A percentile compares a stretch with the other conserved stretches of the same genome.
phyloP scores from a whole-genome alignment of 2,113 vertebrate genomes.

The Thinocorus orbignyianus region DNA sequence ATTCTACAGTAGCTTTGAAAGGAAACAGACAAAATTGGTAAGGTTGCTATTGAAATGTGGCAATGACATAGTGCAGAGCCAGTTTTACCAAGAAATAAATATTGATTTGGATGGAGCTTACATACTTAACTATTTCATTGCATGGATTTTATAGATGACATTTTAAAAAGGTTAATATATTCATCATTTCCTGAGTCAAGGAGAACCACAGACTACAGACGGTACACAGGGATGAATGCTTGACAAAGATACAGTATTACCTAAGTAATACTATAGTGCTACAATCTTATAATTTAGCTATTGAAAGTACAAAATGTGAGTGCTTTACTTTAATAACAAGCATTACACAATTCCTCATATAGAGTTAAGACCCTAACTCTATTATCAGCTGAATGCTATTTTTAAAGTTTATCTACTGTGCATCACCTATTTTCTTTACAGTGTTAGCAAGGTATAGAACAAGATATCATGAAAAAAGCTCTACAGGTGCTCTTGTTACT shows the following conservation, averaged over 20 bases:
- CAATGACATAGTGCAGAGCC: not conserved
- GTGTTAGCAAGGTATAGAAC: not conserved
- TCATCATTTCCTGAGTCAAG: not conserved
- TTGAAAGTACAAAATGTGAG: not conserved
- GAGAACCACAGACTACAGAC: not conserved
- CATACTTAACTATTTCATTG: conserved; percentile 33
- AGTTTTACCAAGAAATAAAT: not conserved
- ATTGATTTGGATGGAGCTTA: not conserved
- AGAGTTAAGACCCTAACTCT: not conserved
- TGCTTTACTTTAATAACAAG: not conserved
- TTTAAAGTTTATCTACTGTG: not conserved
- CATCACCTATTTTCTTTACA: not conserved
- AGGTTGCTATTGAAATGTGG: not conserved
- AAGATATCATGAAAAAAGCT: not conserved
- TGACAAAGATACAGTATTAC: not conserved
- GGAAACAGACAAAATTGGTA: not conserved
- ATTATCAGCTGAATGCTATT: not conserved
- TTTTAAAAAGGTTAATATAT: conserved; percentile 41
- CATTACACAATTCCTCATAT: not conserved
- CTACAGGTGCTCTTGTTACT: not conserved
- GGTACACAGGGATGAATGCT: not conserved
- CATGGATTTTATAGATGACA: not conserved
- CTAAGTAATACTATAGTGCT: not conserved
- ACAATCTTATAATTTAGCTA: not conserved
- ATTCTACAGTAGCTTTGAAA: not conserved